phyloP scores from a whole-genome alignment of 1,140 invertebrate genomes.

The Propsilocerus akamusi region DNA sequence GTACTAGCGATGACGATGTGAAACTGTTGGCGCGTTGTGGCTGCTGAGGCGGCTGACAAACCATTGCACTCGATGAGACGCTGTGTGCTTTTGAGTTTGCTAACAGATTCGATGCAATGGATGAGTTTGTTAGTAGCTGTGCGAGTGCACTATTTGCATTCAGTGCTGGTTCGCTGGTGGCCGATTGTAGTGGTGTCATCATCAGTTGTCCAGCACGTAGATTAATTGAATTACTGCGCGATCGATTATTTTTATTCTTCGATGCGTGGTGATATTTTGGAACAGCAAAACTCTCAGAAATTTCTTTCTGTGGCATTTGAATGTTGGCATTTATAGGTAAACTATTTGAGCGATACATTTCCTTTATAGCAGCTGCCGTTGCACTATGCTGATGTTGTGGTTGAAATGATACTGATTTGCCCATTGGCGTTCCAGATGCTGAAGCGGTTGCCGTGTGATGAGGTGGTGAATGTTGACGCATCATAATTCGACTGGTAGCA shows the following conservation, averaged over 20 bases:
- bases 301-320: conserved; percentile 11
- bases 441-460: conserved; percentile 10
- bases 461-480: conserved; percentile 8
- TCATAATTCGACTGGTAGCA: background rate
- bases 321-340: conserved; percentile 30
- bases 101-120: background rate
- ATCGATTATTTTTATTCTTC: conserved; percentile 13
- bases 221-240: conserved; percentile 23
- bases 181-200: conserved; percentile 14
- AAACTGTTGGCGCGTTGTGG: background rate
- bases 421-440: conserved; percentile 10
- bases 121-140: conserved; percentile 15
- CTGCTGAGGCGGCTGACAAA: background rate
- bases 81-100: background rate
- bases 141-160: conserved; percentile 17
- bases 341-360: conserved; percentile 36
- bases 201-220: conserved; percentile 13
- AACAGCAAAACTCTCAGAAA: conserved; percentile 12
- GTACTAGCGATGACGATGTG: background rate
- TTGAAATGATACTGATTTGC: conserved; percentile 13
- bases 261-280: conserved; percentile 15
- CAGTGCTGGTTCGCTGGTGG: conserved; percentile 25
- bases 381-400: conserved; percentile 5
- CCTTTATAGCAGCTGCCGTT: conserved; percentile 12
- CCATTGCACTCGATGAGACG: background rate